Evolutionary conservation across 2,888 invertebrate species (phyloP), one percentile per base, ranked within the genome.

Genomic region (Tolmerus cingulatus): DNA sequence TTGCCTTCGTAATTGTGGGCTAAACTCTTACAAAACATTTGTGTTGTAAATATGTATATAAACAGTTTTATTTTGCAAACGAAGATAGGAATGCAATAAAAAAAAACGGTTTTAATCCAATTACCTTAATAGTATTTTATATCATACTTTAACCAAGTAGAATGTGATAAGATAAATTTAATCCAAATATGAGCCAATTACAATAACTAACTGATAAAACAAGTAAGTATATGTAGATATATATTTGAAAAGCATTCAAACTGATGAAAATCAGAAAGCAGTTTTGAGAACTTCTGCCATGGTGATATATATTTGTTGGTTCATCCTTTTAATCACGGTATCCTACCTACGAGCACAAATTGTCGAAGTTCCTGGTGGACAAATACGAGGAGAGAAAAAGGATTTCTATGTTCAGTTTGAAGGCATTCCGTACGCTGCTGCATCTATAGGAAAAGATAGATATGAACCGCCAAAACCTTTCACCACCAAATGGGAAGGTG

Each of bases 361-460:
- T 1, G 89, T 91, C 14, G 87, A 90, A 34, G 86, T 91, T 19
- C 88, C 90, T 0, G 89, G 90, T 88, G 92, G 92, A 0, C 89
- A 89, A 82, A 85, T 92, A 27, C 89, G 89, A 8, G 92, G 92
- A 7, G 89, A 89, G 2, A 89, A 90, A 43, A 88, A 89, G 19
- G 90, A 89, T 0, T 90, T 91, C 0, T 95, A 93, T 89, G 94
- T 94, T 8, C 94, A 95, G 51, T 96, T 95, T 89, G 93, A 94
- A 89, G 95, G 95, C 0, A 93, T 96, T 78, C 96, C 95, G 0
- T 96, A 95, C 89, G 96, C 96, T 0, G 91, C 94, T 84, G 94
- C 95, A 16, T 95, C 96, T 0, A 90, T 95, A 9, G 95, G 95
- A 16, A 93, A 94, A 88, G 92, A 94, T 79, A 92, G 95, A 89